Conservation (phyloP, 2,113 vertebrate species). For the Sprattus sprattus region DNA sequence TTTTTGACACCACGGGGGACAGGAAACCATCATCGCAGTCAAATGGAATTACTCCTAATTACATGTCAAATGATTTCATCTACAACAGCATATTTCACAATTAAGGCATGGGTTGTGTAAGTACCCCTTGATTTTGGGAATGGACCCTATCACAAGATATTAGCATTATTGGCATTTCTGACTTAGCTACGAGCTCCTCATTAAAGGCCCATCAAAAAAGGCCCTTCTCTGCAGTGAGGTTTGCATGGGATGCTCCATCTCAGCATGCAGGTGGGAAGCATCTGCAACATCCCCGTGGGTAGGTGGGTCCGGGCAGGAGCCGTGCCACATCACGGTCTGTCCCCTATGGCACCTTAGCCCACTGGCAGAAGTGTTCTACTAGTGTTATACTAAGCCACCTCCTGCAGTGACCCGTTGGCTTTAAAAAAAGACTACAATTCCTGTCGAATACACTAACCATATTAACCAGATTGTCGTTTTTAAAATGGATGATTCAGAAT, state of each 20-base stretch:
- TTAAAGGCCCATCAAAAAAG: background rate
- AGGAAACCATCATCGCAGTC: background rate
- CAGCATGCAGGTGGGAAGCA: background rate
- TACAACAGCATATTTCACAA: background rate
- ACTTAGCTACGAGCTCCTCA: background rate
- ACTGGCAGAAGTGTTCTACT: background rate
- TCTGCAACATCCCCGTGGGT: no score
- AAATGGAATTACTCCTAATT: background rate
- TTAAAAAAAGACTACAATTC: conserved; percentile 35
- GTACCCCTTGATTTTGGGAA: background rate
- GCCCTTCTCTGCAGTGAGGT: background rate
- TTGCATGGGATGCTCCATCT: background rate
- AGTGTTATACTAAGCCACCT: conserved; percentile 15
- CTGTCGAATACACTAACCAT: conserved; percentile 56
- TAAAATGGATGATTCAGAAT: conserved; percentile 67
- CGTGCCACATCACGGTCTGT: background rate
- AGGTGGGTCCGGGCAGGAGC: no score
- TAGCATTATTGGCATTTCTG: background rate
- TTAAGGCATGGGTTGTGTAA: background rate
- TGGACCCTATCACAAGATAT: background rate
- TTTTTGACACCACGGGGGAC: background rate
- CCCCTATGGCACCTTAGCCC: background rate
- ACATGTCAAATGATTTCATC: background rate
- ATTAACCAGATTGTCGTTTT: conserved; percentile 61
- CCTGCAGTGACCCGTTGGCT: conserved; percentile 52